Evolutionary conservation across 2,113 vertebrate species (phyloP).

Genomic region (Sinocyclocheilus anshuiensis): DNA sequence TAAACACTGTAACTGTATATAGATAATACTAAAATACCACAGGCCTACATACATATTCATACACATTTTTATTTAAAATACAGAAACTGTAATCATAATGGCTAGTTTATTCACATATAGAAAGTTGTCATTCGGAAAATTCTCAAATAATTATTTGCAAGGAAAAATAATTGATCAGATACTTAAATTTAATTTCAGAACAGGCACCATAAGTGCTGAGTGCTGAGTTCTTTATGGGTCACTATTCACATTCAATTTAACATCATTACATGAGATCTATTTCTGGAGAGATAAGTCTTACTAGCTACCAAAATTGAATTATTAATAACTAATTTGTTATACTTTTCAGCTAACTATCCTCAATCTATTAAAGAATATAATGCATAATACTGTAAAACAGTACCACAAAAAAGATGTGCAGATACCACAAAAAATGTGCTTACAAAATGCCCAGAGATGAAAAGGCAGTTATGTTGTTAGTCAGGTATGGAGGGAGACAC

Average conservation of each 20-base stretch:
- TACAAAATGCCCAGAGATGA: not conserved
- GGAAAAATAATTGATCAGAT: not conserved
- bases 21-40: not conserved
- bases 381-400: not conserved
- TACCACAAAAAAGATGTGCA: not conserved
- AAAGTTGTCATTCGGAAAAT: not conserved
- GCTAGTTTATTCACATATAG: not conserved
- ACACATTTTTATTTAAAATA: not conserved
- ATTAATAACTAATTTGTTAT: conserved; percentile 16
- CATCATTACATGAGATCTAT: not conserved
- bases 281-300: not conserved
- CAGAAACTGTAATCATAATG: not conserved
- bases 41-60: not conserved
- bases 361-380: not conserved
- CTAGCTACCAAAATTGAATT: conserved; percentile 11
- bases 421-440: not conserved
- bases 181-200: not conserved
- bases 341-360: not conserved
- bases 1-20: not conserved
- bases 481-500: not conserved
- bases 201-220: not conserved
- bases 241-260: not conserved
- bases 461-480: not conserved
- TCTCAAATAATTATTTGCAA: not conserved
- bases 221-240: not conserved